Evolutionary conservation across 2,888 invertebrate genomes (phyloP).

Genomic region (Rutpela maculata): DNA sequence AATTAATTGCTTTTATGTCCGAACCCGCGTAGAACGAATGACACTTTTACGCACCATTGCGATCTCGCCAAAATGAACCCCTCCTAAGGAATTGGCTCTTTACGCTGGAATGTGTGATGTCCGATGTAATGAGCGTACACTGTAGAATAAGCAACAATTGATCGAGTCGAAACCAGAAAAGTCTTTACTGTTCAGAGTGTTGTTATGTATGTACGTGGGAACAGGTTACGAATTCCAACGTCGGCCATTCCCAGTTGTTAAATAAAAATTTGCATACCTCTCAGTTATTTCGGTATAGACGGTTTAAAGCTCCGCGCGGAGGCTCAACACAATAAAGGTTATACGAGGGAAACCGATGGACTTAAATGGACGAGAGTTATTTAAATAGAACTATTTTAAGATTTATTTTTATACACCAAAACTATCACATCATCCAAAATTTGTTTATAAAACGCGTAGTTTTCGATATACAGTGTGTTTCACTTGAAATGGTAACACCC

Average conservation of each 20-base stretch:
- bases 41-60: too few relatives aligned
- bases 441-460: too few relatives aligned
- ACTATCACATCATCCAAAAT: too few relatives aligned
- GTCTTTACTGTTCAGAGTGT: not conserved
- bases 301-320: constrained; percentile 9
- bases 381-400: too few relatives aligned
- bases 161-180: not conserved
- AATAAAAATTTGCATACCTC: constrained; percentile 53
- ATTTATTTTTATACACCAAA: too few relatives aligned
- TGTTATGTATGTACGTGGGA: constrained; percentile 44
- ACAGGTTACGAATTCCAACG: constrained; percentile 54
- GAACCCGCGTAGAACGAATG: too few relatives aligned
- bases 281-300: constrained; percentile 38
- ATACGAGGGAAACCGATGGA: constrained; percentile 23
- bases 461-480: too few relatives aligned
- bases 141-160: not conserved
- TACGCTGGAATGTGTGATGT: constrained; percentile 47
- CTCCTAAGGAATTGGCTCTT: not conserved
- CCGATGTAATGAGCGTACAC: not conserved
- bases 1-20: too few relatives aligned
- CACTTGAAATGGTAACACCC: too few relatives aligned
- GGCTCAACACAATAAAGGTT: constrained; percentile 30
- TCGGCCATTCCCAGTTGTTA: constrained; percentile 52
- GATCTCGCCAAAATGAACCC: not conserved
- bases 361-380: not conserved